Evolutionary conservation across 1,140 invertebrate genomes (phyloP).

Genomic region (Pseudomyrmex dendroicus): DNA sequence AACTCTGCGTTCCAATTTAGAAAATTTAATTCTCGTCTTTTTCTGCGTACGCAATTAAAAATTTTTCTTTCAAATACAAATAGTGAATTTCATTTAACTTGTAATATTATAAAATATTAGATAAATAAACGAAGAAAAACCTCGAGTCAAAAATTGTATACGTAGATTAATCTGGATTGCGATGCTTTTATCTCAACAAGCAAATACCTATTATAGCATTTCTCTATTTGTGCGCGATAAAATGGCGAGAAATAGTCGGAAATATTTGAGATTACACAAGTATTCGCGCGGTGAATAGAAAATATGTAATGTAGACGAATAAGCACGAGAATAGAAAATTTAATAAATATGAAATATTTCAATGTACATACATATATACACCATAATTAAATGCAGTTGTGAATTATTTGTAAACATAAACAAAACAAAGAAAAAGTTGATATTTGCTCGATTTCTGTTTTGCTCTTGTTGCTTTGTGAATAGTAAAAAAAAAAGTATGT

Average conservation of each 20-base stretch:
- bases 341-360: constrained; percentile 19
- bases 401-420: constrained; percentile 23
- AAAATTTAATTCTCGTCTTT: neutral
- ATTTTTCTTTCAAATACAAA: neutral
- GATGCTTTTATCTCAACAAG: neutral
- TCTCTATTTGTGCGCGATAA: neutral
- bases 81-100: neutral
- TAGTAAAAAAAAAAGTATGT: constrained; percentile 26
- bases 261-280: constrained; percentile 5
- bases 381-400: neutral
- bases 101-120: neutral
- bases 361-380: constrained; percentile 1
- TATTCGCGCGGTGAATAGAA: neutral
- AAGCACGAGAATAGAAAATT: constrained; percentile 20
- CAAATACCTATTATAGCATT: constrained; percentile 17
- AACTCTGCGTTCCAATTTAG: neutral
- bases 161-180: neutral
- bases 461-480: constrained; percentile 16
- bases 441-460: neutral
- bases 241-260: neutral
- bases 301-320: neutral
- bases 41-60: neutral
- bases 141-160: neutral
- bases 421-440: neutral
- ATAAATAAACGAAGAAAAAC: neutral